Conservation (phyloP, 1,140 invertebrate species). For the Pogonognathellus flavescens region DNA sequence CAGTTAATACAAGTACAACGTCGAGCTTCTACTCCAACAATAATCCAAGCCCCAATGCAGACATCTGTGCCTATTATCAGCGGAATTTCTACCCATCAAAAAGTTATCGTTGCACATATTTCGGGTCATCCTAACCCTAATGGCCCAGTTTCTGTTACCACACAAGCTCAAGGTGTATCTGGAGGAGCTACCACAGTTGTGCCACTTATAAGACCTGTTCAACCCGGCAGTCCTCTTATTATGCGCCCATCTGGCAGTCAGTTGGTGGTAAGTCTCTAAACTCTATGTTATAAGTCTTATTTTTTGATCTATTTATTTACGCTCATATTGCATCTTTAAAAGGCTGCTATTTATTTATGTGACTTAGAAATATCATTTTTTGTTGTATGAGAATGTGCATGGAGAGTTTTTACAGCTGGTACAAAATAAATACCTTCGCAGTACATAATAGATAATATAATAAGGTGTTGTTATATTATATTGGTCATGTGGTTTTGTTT, state of each 20-base stretch:
- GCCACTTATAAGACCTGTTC: constrained; percentile 60
- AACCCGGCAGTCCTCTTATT: constrained; percentile 59
- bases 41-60: constrained; percentile 55
- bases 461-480: no score
- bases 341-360: no score
- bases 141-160: constrained; percentile 26
- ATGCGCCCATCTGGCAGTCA: constrained; percentile 45
- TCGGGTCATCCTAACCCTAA: constrained; percentile 20
- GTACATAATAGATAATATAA: no score
- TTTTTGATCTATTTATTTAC: no score
- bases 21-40: constrained; percentile 61
- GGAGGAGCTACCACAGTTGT: constrained; percentile 42
- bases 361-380: no score
- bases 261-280: constrained; percentile 55
- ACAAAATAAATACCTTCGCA: no score
- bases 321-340: no score
- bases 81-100: constrained; percentile 59
- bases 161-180: neutral
- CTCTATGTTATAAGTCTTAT: no score
- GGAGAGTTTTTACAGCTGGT: no score
- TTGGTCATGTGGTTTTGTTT: no score
- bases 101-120: constrained; percentile 63
- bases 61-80: constrained; percentile 54
- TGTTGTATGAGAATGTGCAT: no score
- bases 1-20: constrained; percentile 62